These are phyloP conservation scores for Phyllotreta cruciferae DNA, from an alignment of 2,888 invertebrate species.

Conservation along the genomic window DNA sequence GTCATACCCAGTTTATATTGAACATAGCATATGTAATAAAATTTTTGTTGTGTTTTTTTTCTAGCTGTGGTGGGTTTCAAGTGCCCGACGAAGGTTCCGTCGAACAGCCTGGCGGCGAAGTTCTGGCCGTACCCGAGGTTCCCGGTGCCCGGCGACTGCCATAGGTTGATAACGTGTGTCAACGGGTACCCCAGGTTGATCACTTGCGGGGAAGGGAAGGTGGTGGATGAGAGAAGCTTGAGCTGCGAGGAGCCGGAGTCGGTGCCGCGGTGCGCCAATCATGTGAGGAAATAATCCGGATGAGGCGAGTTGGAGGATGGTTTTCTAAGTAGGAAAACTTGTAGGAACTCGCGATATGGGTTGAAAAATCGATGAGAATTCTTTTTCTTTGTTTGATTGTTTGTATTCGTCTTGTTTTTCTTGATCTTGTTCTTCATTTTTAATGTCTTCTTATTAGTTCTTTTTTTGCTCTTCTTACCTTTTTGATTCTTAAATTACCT, in stretches of 20 bases:
- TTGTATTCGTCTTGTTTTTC: too few species aligned
- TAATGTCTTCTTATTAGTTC: neutral
- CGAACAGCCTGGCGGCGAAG: conserved; percentile 80
- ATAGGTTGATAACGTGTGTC: conserved; percentile 88
- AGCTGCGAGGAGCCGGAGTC: conserved; percentile 82
- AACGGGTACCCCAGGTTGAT: conserved; percentile 88
- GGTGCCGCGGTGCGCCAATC: conserved; percentile 57
- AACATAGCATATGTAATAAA: neutral
- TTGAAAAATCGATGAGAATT: too few species aligned
- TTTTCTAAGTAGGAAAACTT: too few species aligned
- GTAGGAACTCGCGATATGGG: too few species aligned
- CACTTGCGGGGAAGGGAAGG: conserved; percentile 86
- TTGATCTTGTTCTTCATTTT: neutral
- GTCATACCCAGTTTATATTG: neutral
- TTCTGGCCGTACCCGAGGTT: conserved; percentile 95
- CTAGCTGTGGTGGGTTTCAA: conserved; percentile 91
- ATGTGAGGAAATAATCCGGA: conserved; percentile 51
- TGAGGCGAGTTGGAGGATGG: too few species aligned
- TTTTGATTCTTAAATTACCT: neutral
- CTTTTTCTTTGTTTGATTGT: too few species aligned
- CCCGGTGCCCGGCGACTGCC: conserved; percentile 86
- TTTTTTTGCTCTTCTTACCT: neutral
- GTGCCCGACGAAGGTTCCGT: conserved; percentile 85
- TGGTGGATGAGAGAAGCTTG: conserved; percentile 82
- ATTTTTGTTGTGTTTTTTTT: conserved; percentile 44